Conservation (phyloP, 1,140 invertebrate genomes). For the Mercenaria mercenaria region DNA sequence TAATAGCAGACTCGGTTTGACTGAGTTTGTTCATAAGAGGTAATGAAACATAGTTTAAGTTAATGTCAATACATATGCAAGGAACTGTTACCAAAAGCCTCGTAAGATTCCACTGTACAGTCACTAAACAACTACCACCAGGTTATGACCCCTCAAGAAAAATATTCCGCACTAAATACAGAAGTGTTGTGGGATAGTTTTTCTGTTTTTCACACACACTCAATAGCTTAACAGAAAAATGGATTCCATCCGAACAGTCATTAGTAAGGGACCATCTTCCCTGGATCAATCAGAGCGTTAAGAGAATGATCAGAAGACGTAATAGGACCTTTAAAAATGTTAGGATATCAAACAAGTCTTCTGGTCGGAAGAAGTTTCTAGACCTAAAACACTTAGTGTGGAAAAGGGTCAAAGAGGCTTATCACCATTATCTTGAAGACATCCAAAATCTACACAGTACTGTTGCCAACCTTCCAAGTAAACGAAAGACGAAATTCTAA, state of each 20-base stretch:
- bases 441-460: no score
- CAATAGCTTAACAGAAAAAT: constrained; percentile 32
- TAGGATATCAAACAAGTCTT: neutral
- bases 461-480: no score
- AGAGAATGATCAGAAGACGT: constrained; percentile 14
- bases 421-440: constrained; percentile 18
- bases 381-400: constrained; percentile 21
- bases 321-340: constrained; percentile 22
- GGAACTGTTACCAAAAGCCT: constrained; percentile 31
- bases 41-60: constrained; percentile 13
- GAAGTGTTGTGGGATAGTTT: constrained; percentile 16
- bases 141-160: neutral
- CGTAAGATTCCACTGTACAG: neutral
- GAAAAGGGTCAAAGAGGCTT: constrained; percentile 25
- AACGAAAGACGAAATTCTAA: no score
- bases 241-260: constrained; percentile 35
- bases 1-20: no score
- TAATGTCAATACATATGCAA: constrained; percentile 31
- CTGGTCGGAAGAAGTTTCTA: constrained; percentile 5
- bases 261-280: constrained; percentile 16
- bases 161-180: neutral
- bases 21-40: no score
- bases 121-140: constrained; percentile 29
- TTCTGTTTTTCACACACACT: neutral
- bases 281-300: constrained; percentile 21